phyloP scores from a whole-genome alignment of 1,140 invertebrate species.

The Micrasema minimum region DNA sequence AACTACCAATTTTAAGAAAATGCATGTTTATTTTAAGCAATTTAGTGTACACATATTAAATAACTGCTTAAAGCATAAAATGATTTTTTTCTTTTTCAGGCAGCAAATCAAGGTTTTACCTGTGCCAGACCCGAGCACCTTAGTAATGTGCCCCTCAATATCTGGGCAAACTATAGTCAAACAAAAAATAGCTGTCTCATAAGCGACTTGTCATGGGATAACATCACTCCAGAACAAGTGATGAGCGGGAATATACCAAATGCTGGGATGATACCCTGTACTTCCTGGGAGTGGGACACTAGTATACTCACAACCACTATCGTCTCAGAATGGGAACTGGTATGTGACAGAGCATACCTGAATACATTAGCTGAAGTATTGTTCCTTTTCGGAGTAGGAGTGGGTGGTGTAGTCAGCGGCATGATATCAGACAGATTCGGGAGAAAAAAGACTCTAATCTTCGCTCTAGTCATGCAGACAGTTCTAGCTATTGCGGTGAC shows the following conservation, averaged over 20 bases:
- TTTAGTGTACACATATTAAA: too few species aligned
- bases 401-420: slow-evolving; percentile 76
- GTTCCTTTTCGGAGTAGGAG: slow-evolving; percentile 74
- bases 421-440: slow-evolving; percentile 82
- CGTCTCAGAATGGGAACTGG: slow-evolving; percentile 74
- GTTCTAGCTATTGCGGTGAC: slow-evolving; percentile 70
- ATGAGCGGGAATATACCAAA: slow-evolving; percentile 28
- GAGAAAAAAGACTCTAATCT: slow-evolving; percentile 78
- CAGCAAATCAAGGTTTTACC: slow-evolving; percentile 71
- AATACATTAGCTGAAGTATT: slow-evolving; percentile 76
- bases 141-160: slow-evolving; percentile 61
- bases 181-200: slow-evolving; percentile 65
- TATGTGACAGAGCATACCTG: slow-evolving; percentile 72
- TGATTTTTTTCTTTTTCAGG: slow-evolving; percentile 60
- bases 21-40: too few species aligned
- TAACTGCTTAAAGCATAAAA: too few species aligned
- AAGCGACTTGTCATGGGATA: slow-evolving; percentile 56
- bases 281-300: slow-evolving; percentile 74
- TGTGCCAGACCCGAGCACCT: slow-evolving; percentile 69
- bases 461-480: slow-evolving; percentile 75
- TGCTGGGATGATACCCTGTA: slow-evolving; percentile 63
- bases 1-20: too few species aligned
- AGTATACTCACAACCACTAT: slow-evolving; percentile 71
- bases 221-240: slow-evolving; percentile 47
- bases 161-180: slow-evolving; percentile 73